Base-by-base conservation (phyloP, 92 coral and sea anemone genomes). In the Porites lobata region DNA sequence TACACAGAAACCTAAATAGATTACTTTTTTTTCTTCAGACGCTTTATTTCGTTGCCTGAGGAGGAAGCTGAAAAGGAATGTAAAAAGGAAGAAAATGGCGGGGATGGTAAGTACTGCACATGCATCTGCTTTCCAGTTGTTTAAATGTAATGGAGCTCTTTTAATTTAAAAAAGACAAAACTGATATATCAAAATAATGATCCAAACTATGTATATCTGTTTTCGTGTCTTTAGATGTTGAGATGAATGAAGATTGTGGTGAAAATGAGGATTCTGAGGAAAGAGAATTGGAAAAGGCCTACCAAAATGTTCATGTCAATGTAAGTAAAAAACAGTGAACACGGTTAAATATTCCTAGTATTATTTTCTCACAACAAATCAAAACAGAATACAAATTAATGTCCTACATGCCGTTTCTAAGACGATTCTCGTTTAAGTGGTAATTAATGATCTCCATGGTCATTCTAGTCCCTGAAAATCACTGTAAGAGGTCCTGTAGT, bases 291-390 rank as follows among this genome's bases (percentile, higher is more conserved):
- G 96, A 93, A 78, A 91, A 89, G 82, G 96, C 93, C 13, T 86
- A 78, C 68, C 93, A 93, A 81, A 93, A 93, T 82, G 98, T 93
- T 57, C 91, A 90, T 72, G 98, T 93, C 52, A 94, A 93, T 53
- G 94, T 94, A 54, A 85, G 94, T 38, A 38, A 38, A 38, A 38
- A 38, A 38, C 47, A 38, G 7, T 38, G 47, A 38, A 38, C 47
- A 38, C 47, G 4, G 47, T 38, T 38, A 38, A 38, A 38, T 3
- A 38, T 4, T 38, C 47, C 47, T 38, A 38, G 47, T 3, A 38
- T 4, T 38, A 38, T 38, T 38, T 4, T 38, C 47, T 38, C 47
- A 38, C 47, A 38, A 38, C 7, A 38, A 38, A 38, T 38, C 47
- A 38, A 38, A 38, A 38, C 47, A 38, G 47, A 38, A 38, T 38